phyloP scores from a whole-genome alignment of 2,888 invertebrate genomes.

The Ecliptopera silaceata region DNA sequence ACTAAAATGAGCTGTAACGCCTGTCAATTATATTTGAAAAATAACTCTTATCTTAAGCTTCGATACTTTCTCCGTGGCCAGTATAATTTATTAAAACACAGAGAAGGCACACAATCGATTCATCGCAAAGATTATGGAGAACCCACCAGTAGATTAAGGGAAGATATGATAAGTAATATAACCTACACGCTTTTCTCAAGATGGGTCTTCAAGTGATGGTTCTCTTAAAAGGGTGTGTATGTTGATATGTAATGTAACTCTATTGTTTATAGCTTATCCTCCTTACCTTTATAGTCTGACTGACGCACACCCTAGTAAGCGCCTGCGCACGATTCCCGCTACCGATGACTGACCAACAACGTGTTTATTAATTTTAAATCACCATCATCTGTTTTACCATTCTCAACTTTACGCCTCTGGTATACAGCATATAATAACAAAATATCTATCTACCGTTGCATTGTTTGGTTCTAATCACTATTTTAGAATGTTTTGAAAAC shows the following conservation, averaged over 20 bases:
- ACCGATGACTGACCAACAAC: slow-evolving; percentile 47
- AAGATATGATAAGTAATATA: no score
- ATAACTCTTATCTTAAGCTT: no score
- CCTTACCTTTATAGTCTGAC: slow-evolving; percentile 24
- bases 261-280: slow-evolving; percentile 20
- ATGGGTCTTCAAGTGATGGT: not conserved
- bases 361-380: slow-evolving; percentile 36
- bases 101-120: no score
- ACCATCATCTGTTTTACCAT: slow-evolving; percentile 7
- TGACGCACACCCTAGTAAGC: slow-evolving; percentile 35
- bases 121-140: no score
- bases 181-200: no score
- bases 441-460: slow-evolving; percentile 12
- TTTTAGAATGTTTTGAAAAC: slow-evolving; percentile 29
- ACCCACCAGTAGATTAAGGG: no score
- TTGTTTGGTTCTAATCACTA: slow-evolving; percentile 24
- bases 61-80: no score
- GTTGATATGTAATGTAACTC: not conserved
- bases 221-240: not conserved
- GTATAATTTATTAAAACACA: no score
- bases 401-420: slow-evolving; percentile 18
- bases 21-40: no score
- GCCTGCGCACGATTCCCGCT: slow-evolving; percentile 43
- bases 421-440: slow-evolving; percentile 7
- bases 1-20: no score